Percentiles rank a stretch among this genome's conserved stretches.
Conservation (phyloP, 2,113 vertebrate species). For the Phainopepla nitens region DNA sequence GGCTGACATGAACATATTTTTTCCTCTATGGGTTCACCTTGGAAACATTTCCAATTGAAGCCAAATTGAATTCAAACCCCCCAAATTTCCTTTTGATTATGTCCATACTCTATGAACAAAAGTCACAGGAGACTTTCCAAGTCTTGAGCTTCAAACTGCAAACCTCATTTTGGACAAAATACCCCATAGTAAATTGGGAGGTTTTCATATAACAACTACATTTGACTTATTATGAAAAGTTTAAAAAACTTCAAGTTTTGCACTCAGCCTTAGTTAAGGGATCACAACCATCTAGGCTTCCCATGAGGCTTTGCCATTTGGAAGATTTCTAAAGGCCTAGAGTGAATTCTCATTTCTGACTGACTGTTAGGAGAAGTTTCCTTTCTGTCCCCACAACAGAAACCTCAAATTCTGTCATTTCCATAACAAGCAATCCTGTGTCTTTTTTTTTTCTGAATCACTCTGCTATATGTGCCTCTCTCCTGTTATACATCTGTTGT, state of each 20-base stretch:
- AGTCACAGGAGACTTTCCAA: neutral
- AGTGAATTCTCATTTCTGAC: neutral
- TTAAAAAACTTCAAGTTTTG: neutral
- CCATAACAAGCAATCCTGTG: neutral
- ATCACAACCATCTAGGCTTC: neutral
- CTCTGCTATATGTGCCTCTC: constrained; percentile 47
- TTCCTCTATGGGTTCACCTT: neutral
- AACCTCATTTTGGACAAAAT: neutral
- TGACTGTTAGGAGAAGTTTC: neutral
- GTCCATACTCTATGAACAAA: neutral
- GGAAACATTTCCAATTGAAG: neutral
- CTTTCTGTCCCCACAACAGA: neutral
- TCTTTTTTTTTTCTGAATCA: constrained; percentile 45
- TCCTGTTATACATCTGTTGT: constrained; percentile 66
- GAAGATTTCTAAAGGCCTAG: neutral
- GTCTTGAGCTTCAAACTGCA: neutral
- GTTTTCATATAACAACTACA: neutral
- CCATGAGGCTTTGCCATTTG: neutral
- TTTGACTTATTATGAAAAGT: neutral
- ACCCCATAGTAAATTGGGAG: neutral
- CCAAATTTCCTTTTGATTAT: neutral
- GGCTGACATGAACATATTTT: neutral
- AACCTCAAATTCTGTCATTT: constrained; percentile 24
- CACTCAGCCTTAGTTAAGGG: neutral
- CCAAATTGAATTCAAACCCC: neutral